These are phyloP conservation scores for Luehdorfia chinensis DNA, from an alignment of 1,140 invertebrate genomes.

Conservation along the genomic window DNA sequence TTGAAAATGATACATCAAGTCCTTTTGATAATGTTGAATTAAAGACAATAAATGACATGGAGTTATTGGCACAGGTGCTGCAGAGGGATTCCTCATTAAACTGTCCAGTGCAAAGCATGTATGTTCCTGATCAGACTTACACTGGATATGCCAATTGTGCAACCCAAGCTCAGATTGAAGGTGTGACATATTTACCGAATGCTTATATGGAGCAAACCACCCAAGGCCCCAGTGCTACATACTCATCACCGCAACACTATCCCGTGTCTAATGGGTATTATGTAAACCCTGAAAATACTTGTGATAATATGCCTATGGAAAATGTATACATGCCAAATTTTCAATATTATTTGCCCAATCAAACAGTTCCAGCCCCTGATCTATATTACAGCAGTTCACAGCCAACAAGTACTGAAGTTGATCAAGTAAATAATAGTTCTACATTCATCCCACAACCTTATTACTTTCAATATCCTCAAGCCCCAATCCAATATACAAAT, in stretches of 20 bases:
- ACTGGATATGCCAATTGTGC: constrained; percentile 50
- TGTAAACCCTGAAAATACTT: constrained; percentile 41
- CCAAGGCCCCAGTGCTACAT: constrained; percentile 48
- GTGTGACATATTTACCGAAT: constrained; percentile 49
- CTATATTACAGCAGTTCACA: constrained; percentile 46
- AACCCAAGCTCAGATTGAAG: constrained; percentile 55
- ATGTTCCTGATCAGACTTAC: constrained; percentile 42
- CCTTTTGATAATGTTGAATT: constrained; percentile 94
- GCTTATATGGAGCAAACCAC: constrained; percentile 54
- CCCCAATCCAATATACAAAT: constrained; percentile 48
- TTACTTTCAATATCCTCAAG: constrained; percentile 54
- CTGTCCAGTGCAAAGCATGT: constrained; percentile 34
- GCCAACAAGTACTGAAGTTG: constrained; percentile 35
- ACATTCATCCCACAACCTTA: constrained; percentile 57
- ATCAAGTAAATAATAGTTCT: constrained; percentile 39
- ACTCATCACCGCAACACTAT: constrained; percentile 49
- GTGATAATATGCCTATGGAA: constrained; percentile 50
- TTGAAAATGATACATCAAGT: constrained; percentile 92
- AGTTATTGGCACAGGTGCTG: constrained; percentile 86
- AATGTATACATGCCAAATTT: constrained; percentile 62
- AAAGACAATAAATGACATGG: constrained; percentile 93
- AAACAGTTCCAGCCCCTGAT: constrained; percentile 35
- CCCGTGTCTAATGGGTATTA: constrained; percentile 58
- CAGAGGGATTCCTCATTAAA: constrained; percentile 48
- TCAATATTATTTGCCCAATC: constrained; percentile 60